phyloP scores from a whole-genome alignment of 2,113 vertebrate species.

The Carlito syrichta region DNA sequence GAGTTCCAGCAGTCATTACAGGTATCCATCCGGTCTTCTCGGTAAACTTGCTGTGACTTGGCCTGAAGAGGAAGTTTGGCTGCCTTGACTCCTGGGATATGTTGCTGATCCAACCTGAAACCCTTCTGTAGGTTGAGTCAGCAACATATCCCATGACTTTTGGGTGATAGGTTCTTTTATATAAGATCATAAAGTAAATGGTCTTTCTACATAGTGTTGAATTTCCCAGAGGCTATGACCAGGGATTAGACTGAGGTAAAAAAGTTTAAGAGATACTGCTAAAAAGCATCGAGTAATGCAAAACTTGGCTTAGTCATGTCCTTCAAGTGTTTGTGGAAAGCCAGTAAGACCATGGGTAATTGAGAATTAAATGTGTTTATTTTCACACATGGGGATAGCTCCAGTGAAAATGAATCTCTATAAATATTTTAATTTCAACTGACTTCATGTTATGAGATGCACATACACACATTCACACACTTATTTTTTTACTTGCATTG shows the following conservation, averaged over 20 bases:
- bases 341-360: conserved; percentile 25
- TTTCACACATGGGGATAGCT: conserved; percentile 32
- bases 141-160: conserved; percentile 57
- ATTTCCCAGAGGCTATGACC: conserved; percentile 47
- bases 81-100: neutral
- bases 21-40: neutral
- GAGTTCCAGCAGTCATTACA: neutral
- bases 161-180: conserved; percentile 47
- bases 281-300: neutral
- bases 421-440: conserved; percentile 48
- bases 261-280: neutral
- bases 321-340: conserved; percentile 27
- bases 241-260: neutral
- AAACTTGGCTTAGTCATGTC: conserved; percentile 34
- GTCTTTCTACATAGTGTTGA: conserved; percentile 14
- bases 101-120: conserved; percentile 58
- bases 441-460: neutral
- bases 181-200: conserved; percentile 40
- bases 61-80: conserved; percentile 7
- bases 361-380: conserved; percentile 48
- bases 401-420: conserved; percentile 3
- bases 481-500: neutral
- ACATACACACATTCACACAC: neutral
- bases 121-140: conserved; percentile 44
- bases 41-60: conserved; percentile 20